Conservation (phyloP, 2,888 invertebrate genomes). For the Nematopogon swammerdamellus region DNA sequence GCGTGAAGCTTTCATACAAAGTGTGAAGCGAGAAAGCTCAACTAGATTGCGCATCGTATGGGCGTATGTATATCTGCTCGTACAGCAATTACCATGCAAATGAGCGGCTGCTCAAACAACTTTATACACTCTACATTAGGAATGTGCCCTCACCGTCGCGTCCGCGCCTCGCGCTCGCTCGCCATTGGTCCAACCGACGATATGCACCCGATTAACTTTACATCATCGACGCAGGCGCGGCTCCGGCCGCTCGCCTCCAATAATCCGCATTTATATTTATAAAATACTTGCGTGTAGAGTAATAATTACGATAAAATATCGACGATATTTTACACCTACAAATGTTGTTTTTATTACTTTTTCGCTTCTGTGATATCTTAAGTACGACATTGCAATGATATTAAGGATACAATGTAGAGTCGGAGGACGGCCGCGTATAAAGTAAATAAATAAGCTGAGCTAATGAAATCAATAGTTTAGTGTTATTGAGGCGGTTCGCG, state of each 20-base stretch:
- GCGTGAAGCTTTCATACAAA: not conserved
- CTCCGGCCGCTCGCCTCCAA: too few species aligned
- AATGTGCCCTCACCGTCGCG: not conserved
- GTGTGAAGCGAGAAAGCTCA: not conserved
- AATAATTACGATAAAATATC: conserved; percentile 33
- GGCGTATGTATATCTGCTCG: too few species aligned
- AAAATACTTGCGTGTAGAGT: not conserved
- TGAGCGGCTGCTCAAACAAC: not conserved
- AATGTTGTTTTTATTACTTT: conserved; percentile 19
- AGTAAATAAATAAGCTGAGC: conserved; percentile 22
- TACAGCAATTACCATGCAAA: not conserved
- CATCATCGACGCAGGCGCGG: conserved; percentile 20
- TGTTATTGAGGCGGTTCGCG: conserved; percentile 21
- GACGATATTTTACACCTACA: conserved; percentile 28
- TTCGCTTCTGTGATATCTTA: conserved; percentile 26
- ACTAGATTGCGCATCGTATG: not conserved
- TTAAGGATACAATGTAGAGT: conserved; percentile 31
- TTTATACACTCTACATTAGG: not conserved
- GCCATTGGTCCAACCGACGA: not conserved
- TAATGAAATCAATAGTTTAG: conserved; percentile 41
- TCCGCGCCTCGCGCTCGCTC: not conserved
- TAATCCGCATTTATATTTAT: not conserved
- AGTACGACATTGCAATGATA: conserved; percentile 20
- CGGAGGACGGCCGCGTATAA: conserved; percentile 16
- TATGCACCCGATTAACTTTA: not conserved